A percentile compares a stretch with the other conserved stretches of the same genome.
Conservation (phyloP, 2,113 vertebrate genomes). For the Pipra filicauda region DNA sequence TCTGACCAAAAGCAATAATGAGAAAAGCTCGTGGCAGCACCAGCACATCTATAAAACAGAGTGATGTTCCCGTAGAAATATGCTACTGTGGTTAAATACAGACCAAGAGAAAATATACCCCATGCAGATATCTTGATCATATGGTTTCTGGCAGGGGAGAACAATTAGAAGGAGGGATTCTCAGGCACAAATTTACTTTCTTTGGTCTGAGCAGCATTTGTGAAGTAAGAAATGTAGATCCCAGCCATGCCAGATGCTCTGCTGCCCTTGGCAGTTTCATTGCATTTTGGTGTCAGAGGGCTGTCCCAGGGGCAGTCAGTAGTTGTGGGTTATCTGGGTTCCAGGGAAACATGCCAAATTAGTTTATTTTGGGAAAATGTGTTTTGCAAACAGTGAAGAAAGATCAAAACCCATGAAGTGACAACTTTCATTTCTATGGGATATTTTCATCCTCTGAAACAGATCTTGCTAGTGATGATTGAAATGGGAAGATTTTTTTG, state of each 20-base stretch:
- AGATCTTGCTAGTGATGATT: not conserved
- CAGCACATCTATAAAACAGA: not conserved
- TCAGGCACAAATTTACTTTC: not conserved
- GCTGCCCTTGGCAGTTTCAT: not conserved
- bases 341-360: not conserved
- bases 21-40: conserved; percentile 8
- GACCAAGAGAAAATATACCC: not conserved
- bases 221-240: not conserved
- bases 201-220: not conserved
- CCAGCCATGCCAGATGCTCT: not conserved
- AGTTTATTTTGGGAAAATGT: not conserved
- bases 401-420: not conserved
- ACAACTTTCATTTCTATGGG: not conserved
- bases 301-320: not conserved
- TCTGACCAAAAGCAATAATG: conserved; percentile 5
- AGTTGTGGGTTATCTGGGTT: not conserved
- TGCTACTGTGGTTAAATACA: not conserved
- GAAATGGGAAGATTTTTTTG: not conserved
- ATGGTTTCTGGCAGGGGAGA: not conserved
- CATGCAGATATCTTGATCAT: not conserved
- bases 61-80: conserved; percentile 3
- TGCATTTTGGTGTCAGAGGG: not conserved
- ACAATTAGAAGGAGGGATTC: not conserved
- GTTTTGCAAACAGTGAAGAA: not conserved
- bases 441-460: not conserved